Conservation (phyloP, 2,113 vertebrate genomes). For the Oreocharis arfaki region DNA sequence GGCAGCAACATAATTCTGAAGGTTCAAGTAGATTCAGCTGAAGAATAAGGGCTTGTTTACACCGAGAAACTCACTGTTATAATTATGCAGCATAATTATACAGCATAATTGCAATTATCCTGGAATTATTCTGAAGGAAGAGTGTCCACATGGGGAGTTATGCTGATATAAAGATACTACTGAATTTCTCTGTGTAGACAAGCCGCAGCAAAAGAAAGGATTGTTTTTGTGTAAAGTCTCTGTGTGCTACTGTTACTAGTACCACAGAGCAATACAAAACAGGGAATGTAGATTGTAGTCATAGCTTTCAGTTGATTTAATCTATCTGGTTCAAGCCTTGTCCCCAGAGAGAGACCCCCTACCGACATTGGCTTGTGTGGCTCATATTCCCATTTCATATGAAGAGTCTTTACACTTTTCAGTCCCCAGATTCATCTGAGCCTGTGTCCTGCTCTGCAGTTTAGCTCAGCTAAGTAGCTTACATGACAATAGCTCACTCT, state of each 20-base stretch:
- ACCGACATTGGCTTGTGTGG: not conserved
- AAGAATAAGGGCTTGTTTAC: slow-evolving; percentile 23
- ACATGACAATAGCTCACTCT: not conserved
- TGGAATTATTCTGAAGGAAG: slow-evolving; percentile 39
- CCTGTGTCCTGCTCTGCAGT: not conserved
- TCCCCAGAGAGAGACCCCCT: slow-evolving; percentile 19
- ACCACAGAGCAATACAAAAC: not conserved
- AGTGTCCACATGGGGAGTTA: slow-evolving; percentile 4
- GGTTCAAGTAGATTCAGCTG: not conserved
- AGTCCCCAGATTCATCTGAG: not conserved
- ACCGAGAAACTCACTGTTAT: not conserved
- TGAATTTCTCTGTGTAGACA: slow-evolving; percentile 10
- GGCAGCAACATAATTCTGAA: not conserved
- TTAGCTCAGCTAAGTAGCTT: not conserved
- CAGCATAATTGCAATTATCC: slow-evolving; percentile 35
- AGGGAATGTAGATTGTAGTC: slow-evolving; percentile 27
- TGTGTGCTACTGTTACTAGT: not conserved
- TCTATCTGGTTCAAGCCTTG: slow-evolving; percentile 10
- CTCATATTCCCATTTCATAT: not conserved
- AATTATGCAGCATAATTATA: slow-evolving; percentile 26
- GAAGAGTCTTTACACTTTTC: slow-evolving; percentile 7
- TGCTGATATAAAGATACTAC: not conserved
- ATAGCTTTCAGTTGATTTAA: slow-evolving; percentile 41
- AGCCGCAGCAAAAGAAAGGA: not conserved
- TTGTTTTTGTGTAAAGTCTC: not conserved